Evolutionary conservation across 2,888 invertebrate species (phyloP).

Genomic region (Eupithecia vulgata): DNA sequence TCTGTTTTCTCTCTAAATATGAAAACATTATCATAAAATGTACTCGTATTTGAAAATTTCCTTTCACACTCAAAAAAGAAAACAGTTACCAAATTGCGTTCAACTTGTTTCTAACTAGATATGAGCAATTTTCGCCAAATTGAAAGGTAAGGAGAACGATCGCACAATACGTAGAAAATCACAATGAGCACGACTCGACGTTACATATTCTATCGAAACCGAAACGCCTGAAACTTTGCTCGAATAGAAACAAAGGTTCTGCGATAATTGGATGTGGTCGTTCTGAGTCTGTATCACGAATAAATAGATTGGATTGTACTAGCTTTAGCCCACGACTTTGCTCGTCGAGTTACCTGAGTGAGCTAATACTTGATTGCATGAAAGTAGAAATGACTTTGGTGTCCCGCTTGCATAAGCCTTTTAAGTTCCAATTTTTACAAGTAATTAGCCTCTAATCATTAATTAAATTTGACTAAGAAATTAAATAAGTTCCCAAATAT

Average conservation of each 20-base stretch:
- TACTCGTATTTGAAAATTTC: not conserved
- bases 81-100: conserved; percentile 16
- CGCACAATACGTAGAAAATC: conserved; percentile 52
- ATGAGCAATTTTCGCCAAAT: conserved; percentile 35
- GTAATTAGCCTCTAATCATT: too few species aligned
- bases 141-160: conserved; percentile 46
- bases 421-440: too few species aligned
- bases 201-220: conserved; percentile 60
- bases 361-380: too few species aligned
- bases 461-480: too few species aligned
- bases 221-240: conserved; percentile 52
- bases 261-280: conserved; percentile 83
- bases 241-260: conserved; percentile 78
- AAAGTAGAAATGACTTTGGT: too few species aligned
- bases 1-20: not conserved
- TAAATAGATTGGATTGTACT: not conserved
- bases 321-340: not conserved
- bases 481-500: too few species aligned
- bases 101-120: conserved; percentile 24
- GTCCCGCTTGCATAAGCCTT: too few species aligned
- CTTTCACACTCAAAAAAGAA: conserved; percentile 12
- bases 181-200: conserved; percentile 51
- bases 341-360: too few species aligned
- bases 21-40: not conserved
- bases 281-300: conserved; percentile 44